phyloP scores from a whole-genome alignment of 2,113 vertebrate species.

The Cichladusa arquata region DNA sequence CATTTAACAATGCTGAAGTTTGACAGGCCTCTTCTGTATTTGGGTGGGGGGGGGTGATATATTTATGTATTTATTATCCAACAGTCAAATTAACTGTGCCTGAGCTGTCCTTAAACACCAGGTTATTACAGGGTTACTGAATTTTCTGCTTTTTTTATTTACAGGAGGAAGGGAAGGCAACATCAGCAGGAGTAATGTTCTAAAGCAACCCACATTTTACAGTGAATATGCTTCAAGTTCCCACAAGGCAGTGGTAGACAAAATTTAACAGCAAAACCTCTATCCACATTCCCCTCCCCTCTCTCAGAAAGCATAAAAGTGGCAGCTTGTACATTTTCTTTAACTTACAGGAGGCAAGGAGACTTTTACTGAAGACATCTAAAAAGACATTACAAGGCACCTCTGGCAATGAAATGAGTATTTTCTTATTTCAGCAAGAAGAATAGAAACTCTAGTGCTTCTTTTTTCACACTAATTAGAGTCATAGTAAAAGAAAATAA shows the following conservation, averaged over 20 bases:
- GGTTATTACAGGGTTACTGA: background rate
- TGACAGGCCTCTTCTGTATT: constrained; percentile 24
- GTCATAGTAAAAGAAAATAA: background rate
- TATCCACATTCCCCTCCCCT: background rate
- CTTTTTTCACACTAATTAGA: background rate
- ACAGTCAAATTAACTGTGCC: constrained; percentile 53
- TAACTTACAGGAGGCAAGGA: constrained; percentile 13
- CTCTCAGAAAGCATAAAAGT: background rate
- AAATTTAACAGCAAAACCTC: background rate
- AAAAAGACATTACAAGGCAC: constrained; percentile 15
- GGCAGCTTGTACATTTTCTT: background rate
- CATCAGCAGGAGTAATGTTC: background rate
- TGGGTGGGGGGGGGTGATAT: background rate
- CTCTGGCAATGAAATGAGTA: constrained; percentile 25
- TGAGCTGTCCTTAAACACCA: constrained; percentile 22
- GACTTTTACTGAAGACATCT: constrained; percentile 22
- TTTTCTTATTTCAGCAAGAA: constrained; percentile 31
- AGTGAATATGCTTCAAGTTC: background rate
- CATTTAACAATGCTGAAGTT: constrained; percentile 51
- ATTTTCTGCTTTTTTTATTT: constrained; percentile 60
- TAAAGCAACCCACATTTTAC: constrained; percentile 6
- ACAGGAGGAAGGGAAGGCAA: background rate
- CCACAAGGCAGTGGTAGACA: background rate
- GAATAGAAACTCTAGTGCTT: background rate
- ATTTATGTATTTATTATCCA: constrained; percentile 3